Percentiles rank a stretch among this genome's conserved stretches.
Evolutionary conservation across 2,888 invertebrate species (phyloP).

Genomic region (Biston betularia): DNA sequence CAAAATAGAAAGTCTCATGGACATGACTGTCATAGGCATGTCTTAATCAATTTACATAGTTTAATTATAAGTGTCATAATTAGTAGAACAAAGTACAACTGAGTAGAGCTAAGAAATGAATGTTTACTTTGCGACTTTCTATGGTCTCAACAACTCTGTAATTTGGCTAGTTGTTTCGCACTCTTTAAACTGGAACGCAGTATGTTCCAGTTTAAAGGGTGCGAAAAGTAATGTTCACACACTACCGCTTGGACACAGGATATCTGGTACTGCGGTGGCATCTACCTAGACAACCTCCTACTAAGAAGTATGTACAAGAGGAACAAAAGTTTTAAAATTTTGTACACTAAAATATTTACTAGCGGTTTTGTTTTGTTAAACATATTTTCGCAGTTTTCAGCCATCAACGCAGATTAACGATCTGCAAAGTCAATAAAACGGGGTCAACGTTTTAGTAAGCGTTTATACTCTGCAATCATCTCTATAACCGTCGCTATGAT

Average conservation of each 20-base stretch:
- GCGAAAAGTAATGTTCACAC: too few species aligned
- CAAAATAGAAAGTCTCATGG: constrained; percentile 25
- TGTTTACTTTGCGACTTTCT: neutral
- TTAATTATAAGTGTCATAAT: neutral
- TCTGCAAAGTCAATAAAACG: constrained; percentile 37
- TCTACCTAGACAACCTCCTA: too few species aligned
- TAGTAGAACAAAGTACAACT: neutral
- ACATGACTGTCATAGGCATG: constrained; percentile 8
- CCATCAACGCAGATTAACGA: constrained; percentile 35
- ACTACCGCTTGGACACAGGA: too few species aligned
- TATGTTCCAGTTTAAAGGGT: too few species aligned
- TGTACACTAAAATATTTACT: neutral
- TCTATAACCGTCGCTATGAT: constrained; percentile 51
- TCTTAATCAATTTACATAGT: neutral
- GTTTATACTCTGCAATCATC: constrained; percentile 42
- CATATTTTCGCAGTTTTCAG: constrained; percentile 22
- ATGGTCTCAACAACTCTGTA: too few species aligned
- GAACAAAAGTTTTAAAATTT: neutral
- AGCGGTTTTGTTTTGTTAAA: neutral
- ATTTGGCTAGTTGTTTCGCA: too few species aligned
- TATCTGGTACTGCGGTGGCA: too few species aligned
- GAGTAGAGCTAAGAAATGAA: neutral
- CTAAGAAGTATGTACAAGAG: too few species aligned
- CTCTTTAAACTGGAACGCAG: too few species aligned
- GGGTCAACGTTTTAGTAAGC: constrained; percentile 38